Evolutionary conservation across 2,888 invertebrate species (phyloP), one percentile per base, ranked within the genome.

Genomic region (Candidula unifasciata): DNA sequence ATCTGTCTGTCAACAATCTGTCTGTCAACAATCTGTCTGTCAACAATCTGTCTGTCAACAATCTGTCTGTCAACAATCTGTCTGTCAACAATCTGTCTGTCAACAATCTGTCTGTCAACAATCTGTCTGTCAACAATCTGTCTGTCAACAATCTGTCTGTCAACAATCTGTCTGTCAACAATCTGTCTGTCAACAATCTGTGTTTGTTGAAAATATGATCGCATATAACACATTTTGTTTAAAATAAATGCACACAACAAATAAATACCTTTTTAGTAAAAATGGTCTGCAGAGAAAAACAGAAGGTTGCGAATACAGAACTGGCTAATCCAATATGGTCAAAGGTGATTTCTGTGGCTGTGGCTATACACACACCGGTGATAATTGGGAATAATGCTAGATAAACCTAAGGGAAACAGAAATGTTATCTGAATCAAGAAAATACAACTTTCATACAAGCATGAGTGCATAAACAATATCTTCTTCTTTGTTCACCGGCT

Each of bases 261-360:
- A 6, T 76, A 86, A 90, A 83, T 92, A 97, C 97, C 95, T 98
- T 98, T 95, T 99, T 99, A 0, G 98, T 97, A 94, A 96, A 97
- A 89, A 99, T 97, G 94, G 98, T 98, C 94, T 98, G 97, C 89
- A 98, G 94, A 24, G 98, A 97, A 91, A 98, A 98, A 84, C 97
- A 97, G 94, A 97, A 96, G 0, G 98, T 98, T 1, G 98, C 96
- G 80, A 96, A 95, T 71, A 99, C 95, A 80, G 98, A 98, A 92
- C 97, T 97, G 83, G 96, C 93, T 85, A 98, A 95, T 54, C 98
- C 98, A 83, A 96, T 94, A 92, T 96, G 95, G 94, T 98, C 97
- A 94, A 98, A 98, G 88, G 97, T 97, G 89, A 98, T 95, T 94
- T 99, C 99, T 1, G 99, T 98, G 89, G 97, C 95, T 5, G 98